These are phyloP conservation scores for Trichonephila inaurata DNA, from an alignment of 1,140 invertebrate genomes.

Conservation along the genomic window DNA sequence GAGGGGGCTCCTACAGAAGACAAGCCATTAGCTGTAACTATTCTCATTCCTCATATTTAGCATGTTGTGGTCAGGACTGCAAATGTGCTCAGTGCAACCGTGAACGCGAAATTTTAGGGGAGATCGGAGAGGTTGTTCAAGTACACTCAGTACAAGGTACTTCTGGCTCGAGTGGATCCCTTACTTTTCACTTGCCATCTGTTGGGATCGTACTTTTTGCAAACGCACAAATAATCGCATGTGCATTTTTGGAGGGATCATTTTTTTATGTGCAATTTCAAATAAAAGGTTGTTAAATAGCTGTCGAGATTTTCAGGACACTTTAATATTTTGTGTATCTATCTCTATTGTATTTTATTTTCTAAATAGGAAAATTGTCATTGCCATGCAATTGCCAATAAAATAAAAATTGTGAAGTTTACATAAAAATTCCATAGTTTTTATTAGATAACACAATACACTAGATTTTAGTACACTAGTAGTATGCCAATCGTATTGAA, in stretches of 20 bases:
- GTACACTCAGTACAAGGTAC: slow-evolving; percentile 41
- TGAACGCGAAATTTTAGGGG: slow-evolving; percentile 47
- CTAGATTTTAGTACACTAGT: no score
- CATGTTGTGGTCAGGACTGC: slow-evolving; percentile 64
- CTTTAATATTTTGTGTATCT: background rate
- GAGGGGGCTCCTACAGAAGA: slow-evolving; percentile 10
- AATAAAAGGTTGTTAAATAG: background rate
- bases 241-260: slow-evolving; percentile 42
- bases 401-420: no score
- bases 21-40: slow-evolving; percentile 72
- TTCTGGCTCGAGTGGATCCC: slow-evolving; percentile 46
- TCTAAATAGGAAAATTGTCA: no score
- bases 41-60: slow-evolving; percentile 63
- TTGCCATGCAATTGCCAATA: no score
- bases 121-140: slow-evolving; percentile 30
- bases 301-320: background rate
- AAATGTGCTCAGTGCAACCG: slow-evolving; percentile 63
- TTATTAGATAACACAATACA: no score
- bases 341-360: no score
- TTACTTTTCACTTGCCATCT: slow-evolving; percentile 61
- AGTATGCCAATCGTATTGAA: no score
- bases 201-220: slow-evolving; percentile 10
- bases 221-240: background rate
- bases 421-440: no score
- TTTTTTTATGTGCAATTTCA: background rate